Evolutionary conservation across 2,113 vertebrate genomes (phyloP), one percentile per base, ranked within the genome.

Genomic region (Leucopsar rothschildi): DNA sequence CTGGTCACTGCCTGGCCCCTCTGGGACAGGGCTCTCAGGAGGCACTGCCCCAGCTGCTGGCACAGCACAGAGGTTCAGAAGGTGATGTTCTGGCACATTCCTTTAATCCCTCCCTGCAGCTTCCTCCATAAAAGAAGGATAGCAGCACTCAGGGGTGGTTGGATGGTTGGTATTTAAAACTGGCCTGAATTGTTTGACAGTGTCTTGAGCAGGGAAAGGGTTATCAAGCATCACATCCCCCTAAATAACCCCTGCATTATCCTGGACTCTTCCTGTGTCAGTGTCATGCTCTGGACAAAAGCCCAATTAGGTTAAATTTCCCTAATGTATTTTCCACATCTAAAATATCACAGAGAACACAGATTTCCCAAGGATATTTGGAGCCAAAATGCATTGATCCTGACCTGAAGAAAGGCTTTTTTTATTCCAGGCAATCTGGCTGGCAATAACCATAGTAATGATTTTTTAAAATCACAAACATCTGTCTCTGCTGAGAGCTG

Each of bases 381-480:
- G 57, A 91, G 81, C 50, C 84, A 89, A 91, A 91, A 84, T 20
- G 11, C 37, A 82, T 76, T 0, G 1, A 82, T 68, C 37, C 57
- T 61, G 66, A 59, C 57, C 69, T 61, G 76, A 77, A 92, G 50
- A 88, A 92, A 92, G 11, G 17, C 35, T 69, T 72, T 73, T 40
- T 87, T 61, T 24, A 35, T 68, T 93, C 63, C 6, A 1, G 70
- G 55, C 68, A 93, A 59, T 71, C 47, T 66, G 88, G 72, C 47
- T 82, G 85, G 83, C 83, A 86, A 15, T 63, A 77, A 37, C 72
- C 15, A 1, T 7, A 35, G n/a, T 57, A 84, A 82, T 53, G 44
- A 68, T 92, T 82, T 81, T 33, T 85, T 82, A 50, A 27, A 95
- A 95, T 82, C 65, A 75, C 0, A 20, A 84, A 92, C 91, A 95